A percentile compares a stretch with the other conserved stretches of the same genome.
Conservation (phyloP, 2,888 invertebrate genomes). For the Cynaeus angustus region DNA sequence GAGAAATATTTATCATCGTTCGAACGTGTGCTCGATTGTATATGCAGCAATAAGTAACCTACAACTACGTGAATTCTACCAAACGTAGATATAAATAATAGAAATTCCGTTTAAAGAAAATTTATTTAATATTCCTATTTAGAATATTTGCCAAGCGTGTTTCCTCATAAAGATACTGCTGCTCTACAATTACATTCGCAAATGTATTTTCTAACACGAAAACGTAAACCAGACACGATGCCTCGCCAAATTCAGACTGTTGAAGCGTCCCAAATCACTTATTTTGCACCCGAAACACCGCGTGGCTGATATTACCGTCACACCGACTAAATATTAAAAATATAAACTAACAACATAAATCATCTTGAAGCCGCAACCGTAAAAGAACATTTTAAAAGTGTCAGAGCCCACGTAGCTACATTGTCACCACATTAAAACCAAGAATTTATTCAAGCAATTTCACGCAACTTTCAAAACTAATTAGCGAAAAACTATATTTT, state of each 20-base stretch:
- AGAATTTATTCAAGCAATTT: conserved; percentile 9
- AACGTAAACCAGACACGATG: conserved; percentile 42
- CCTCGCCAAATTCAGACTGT: conserved; percentile 45
- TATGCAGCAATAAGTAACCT: conserved; percentile 47
- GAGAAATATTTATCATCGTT: conserved; percentile 40
- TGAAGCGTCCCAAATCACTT: conserved; percentile 48
- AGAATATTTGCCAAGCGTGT: conserved; percentile 54
- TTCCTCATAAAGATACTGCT: conserved; percentile 49
- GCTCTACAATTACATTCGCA: conserved; percentile 48
- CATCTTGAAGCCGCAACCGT: conserved; percentile 27
- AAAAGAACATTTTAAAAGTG: conserved; percentile 16
- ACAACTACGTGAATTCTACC: conserved; percentile 46
- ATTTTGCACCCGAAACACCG: conserved; percentile 45
- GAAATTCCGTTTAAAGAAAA: conserved; percentile 58
- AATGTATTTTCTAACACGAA: conserved; percentile 50
- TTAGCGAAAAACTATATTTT: conserved; percentile 12
- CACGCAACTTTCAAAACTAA: conserved; percentile 29
- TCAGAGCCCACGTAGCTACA: conserved; percentile 6
- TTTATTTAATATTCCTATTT: conserved; percentile 54
- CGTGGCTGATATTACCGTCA: conserved; percentile 48
- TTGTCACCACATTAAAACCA: conserved; percentile 13
- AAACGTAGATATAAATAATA: conserved; percentile 55
- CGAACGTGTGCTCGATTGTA: conserved; percentile 33
- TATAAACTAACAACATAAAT: conserved; percentile 43
- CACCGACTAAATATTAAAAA: conserved; percentile 47